Evolutionary conservation across 2,797 vertebrate genomes (phyloP).

Genomic region (Harpagifer antarcticus): DNA sequence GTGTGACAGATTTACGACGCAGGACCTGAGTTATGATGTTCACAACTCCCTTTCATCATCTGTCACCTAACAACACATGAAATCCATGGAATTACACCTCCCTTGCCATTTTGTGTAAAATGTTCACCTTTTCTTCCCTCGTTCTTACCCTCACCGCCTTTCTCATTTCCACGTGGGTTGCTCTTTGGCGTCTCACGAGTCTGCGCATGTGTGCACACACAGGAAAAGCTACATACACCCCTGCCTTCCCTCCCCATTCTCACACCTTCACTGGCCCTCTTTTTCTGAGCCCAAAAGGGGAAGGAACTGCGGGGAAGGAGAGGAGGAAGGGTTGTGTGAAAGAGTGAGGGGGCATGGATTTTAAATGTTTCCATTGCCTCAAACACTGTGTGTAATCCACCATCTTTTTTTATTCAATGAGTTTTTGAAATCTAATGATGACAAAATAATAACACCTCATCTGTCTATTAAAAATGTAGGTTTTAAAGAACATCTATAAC

Average conservation of each 20-base stretch:
- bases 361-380: slow-evolving; percentile 69
- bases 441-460: not conserved
- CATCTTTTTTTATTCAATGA: not conserved
- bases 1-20: slow-evolving; percentile 72
- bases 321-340: not conserved
- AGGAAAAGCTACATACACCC: slow-evolving; percentile 29
- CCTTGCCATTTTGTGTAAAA: slow-evolving; percentile 75
- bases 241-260: slow-evolving; percentile 45
- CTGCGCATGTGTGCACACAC: slow-evolving; percentile 37
- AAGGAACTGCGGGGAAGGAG: slow-evolving; percentile 42
- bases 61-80: slow-evolving; percentile 70
- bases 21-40: slow-evolving; percentile 66
- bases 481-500: not conserved
- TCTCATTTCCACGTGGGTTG: slow-evolving; percentile 21
- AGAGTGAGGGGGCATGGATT: slow-evolving; percentile 11
- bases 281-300: slow-evolving; percentile 59
- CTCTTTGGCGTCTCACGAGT: slow-evolving; percentile 17
- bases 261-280: slow-evolving; percentile 59
- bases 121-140: slow-evolving; percentile 65
- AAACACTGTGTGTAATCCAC: slow-evolving; percentile 25
- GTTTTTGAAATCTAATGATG: not conserved
- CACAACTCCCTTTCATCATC: slow-evolving; percentile 67
- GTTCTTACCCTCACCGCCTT: not conserved
- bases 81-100: slow-evolving; percentile 64
- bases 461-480: not conserved